phyloP scores from a whole-genome alignment of 2,888 invertebrate genomes.

The Bruchidius siliquastri region DNA sequence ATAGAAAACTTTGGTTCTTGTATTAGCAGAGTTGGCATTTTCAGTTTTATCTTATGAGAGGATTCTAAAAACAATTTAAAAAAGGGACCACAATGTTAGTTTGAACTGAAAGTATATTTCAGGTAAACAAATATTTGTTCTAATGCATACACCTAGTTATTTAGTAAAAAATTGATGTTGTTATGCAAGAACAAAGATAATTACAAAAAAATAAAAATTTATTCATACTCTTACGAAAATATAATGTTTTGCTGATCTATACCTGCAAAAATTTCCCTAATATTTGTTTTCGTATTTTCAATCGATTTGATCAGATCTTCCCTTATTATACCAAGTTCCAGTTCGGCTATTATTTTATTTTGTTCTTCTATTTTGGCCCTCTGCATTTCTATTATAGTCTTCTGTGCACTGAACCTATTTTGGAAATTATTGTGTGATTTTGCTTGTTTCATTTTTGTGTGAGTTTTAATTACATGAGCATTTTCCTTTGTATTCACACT shows the following conservation, averaged over 20 bases:
- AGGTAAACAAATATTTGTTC: no score
- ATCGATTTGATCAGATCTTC: constrained; percentile 60
- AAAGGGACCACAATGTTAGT: no score
- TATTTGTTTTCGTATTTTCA: constrained; percentile 55
- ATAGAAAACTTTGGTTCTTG: constrained; percentile 47
- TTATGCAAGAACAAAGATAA: no score
- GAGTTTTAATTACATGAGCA: background rate
- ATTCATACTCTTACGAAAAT: no score
- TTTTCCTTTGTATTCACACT: background rate
- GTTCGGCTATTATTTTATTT: constrained; percentile 66
- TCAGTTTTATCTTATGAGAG: constrained; percentile 43
- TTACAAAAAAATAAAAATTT: no score
- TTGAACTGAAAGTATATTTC: background rate
- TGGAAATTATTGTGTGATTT: constrained; percentile 21
- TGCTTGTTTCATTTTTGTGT: constrained; percentile 1
- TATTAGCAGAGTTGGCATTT: constrained; percentile 48
- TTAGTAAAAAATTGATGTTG: no score
- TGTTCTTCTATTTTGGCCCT: constrained; percentile 67
- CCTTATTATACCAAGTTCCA: constrained; percentile 64
- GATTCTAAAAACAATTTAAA: constrained; percentile 23
- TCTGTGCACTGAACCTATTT: constrained; percentile 61
- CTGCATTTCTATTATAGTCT: constrained; percentile 68
- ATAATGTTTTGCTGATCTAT: background rate
- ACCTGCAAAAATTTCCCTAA: constrained; percentile 47
- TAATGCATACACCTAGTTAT: no score